Conservation (phyloP, 2,888 invertebrate genomes). For the Chironomus riparius region DNA sequence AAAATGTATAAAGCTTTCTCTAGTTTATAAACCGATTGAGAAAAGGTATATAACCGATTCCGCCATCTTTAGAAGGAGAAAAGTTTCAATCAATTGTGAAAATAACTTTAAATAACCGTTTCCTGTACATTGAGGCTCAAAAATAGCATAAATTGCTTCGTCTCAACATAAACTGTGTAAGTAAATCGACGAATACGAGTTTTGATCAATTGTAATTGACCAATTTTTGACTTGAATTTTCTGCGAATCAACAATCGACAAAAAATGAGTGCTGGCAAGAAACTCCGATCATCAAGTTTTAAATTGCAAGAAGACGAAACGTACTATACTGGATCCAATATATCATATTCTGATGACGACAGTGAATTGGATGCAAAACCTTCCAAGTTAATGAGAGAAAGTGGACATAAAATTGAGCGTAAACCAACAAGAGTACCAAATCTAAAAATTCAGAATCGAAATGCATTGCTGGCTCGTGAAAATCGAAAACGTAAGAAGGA, state of each 20-base stretch:
- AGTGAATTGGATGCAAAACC: neutral
- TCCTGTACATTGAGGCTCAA: no score
- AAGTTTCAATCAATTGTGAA: no score
- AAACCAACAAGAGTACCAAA: conserved; percentile 38
- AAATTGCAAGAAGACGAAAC: neutral
- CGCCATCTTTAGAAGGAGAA: no score
- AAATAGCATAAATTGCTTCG: no score
- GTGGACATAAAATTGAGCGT: conserved; percentile 34
- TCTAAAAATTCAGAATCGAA: conserved; percentile 42
- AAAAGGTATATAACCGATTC: no score
- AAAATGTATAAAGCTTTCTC: neutral
- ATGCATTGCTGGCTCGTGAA: conserved; percentile 53
- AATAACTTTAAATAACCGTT: no score
- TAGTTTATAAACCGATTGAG: no score
- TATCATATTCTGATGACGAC: conserved; percentile 16
- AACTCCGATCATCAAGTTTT: neutral
- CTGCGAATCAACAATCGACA: neutral
- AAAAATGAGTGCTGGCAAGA: neutral
- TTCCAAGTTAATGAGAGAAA: neutral
- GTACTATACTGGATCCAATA: conserved; percentile 10
- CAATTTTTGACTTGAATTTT: conserved; percentile 21
- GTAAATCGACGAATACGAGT: conserved; percentile 1
- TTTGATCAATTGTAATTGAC: conserved; percentile 26
- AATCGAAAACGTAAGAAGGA: conserved; percentile 54
- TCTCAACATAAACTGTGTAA: neutral